Percentiles rank a stretch among this genome's conserved stretches.
Conservation (phyloP, 2,888 invertebrate species). For the Pterostichus madidus region DNA sequence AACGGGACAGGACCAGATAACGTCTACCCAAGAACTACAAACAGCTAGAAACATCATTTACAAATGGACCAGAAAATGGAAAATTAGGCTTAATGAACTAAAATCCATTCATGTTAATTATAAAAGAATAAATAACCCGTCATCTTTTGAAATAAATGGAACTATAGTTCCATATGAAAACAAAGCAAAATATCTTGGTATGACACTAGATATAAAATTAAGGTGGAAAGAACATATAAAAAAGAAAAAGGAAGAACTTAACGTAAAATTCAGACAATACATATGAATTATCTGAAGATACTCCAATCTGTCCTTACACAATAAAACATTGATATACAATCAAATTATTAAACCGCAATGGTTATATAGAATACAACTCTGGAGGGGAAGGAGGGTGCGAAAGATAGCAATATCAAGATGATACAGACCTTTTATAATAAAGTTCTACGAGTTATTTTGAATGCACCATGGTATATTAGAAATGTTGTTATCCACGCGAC, state of each 20-base stretch:
- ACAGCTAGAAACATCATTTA: slow-evolving; percentile 62
- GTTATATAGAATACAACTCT: slow-evolving; percentile 58
- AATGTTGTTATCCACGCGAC: slow-evolving; percentile 67
- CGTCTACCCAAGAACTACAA: slow-evolving; percentile 64
- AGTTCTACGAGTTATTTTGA: slow-evolving; percentile 60
- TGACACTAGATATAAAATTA: slow-evolving; percentile 40
- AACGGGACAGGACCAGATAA: slow-evolving; percentile 39
- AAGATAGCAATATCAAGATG: slow-evolving; percentile 49
- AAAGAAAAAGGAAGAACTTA: slow-evolving; percentile 68
- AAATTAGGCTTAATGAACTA: slow-evolving; percentile 69
- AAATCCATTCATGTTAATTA: slow-evolving; percentile 70
- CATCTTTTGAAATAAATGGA: slow-evolving; percentile 10
- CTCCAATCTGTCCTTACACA: slow-evolving; percentile 59
- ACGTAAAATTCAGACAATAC: slow-evolving; percentile 66
- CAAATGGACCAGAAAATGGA: slow-evolving; percentile 69
- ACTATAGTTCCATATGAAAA: slow-evolving; percentile 64
- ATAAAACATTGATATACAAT: slow-evolving; percentile 67
- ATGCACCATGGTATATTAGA: slow-evolving; percentile 66
- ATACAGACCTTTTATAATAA: slow-evolving; percentile 64
- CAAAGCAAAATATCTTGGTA: slow-evolving; percentile 62
- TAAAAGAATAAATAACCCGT: slow-evolving; percentile 43
- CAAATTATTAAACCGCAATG: slow-evolving; percentile 62
- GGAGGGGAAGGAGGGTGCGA: slow-evolving; percentile 57
- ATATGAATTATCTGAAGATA: slow-evolving; percentile 67
- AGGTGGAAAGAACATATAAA: slow-evolving; percentile 69